Base-by-base conservation (phyloP, 2,888 invertebrate species). In the Dione vanillae region DNA sequence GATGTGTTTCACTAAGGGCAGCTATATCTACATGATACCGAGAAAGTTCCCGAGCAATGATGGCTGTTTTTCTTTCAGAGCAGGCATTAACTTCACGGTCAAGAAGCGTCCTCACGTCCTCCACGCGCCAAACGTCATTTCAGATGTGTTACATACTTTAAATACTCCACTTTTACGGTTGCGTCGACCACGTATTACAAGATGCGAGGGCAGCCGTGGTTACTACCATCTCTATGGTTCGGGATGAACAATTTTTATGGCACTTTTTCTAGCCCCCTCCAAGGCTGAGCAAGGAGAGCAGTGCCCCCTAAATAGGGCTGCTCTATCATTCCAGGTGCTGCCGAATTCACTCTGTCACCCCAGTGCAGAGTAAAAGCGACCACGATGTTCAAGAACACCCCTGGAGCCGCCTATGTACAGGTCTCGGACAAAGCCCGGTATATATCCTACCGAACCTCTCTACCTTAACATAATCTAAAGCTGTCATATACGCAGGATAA, bases 181-280 rank as follows among this genome's bases (percentile, higher is more conserved):
- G 12, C 37, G 37, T 65, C 49, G 35, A 70, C 65, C 51, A 19
- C 68, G 61, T 19, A n/a, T 56, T 40, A 40, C 12, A 19, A 14
- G 67, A 67, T 70, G 70, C 69, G 14, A 11, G 40, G 68, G 67
- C 65, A 64, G 67, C 75, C 69, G 70, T 51, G 75, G 72, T 72
- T 67, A 64, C 66, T 65, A 70, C 68, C 72, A 14, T 40, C 65
- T 45, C 37, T n/a, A n/a, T 45, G 3, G 1, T 11, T 27, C 35
- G 68, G 67, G 69, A 49, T 56, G 43, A 76, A 69, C 74, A 64
- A 67, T 72, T 74, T 62, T 76, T 77, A 64, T 75, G 74, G 51
- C 77, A 74, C 75, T 74, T 75, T 76, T 78, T 77, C 76, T 76
- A 75, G 75, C 66, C 75, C 75, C 74, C 61, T 76, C 76, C 75